Evolutionary conservation across 2,113 vertebrate species (phyloP).

Genomic region (Tetraodon nigroviridis): DNA sequence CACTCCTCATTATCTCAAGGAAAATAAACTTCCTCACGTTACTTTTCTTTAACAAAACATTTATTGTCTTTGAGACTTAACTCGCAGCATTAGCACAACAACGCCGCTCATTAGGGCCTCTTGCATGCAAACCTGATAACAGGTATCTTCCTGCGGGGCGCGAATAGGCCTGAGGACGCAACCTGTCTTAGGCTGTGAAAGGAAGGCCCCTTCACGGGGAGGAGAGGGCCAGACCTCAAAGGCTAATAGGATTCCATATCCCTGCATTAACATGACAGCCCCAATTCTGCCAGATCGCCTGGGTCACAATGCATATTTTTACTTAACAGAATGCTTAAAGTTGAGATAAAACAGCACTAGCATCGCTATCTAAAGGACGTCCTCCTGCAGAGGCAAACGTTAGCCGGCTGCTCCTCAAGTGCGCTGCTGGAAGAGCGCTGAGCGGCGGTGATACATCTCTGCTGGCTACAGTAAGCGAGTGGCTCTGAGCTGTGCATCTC

Average conservation of each 20-base stretch:
- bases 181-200: conserved; percentile 74
- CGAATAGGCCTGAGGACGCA: conserved; percentile 65
- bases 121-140: conserved; percentile 59
- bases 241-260: conserved; percentile 87
- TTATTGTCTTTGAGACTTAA: conserved; percentile 51
- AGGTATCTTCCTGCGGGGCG: conserved; percentile 54
- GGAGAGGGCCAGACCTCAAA: conserved; percentile 76
- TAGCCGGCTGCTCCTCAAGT: conserved; percentile 35
- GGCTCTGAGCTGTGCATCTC: conserved; percentile 54
- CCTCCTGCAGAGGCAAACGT: conserved; percentile 33
- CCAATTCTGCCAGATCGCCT: conserved; percentile 66
- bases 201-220: conserved; percentile 58
- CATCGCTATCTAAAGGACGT: conserved; percentile 48
- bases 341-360: conserved; percentile 51
- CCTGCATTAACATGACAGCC: conserved; percentile 84
- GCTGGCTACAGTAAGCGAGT: conserved; percentile 53
- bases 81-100: conserved; percentile 66
- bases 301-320: conserved; percentile 71
- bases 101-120: conserved; percentile 63
- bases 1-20: conserved; percentile 34
- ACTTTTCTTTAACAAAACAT: conserved; percentile 56
- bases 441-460: conserved; percentile 52
- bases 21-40: conserved; percentile 62
- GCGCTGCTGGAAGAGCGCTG: conserved; percentile 13
- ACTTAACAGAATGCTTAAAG: conserved; percentile 11